Evolutionary conservation across 2,888 invertebrate genomes (phyloP), one percentile per base, ranked within the genome.

Genomic region (Sympetrum striolatum): DNA sequence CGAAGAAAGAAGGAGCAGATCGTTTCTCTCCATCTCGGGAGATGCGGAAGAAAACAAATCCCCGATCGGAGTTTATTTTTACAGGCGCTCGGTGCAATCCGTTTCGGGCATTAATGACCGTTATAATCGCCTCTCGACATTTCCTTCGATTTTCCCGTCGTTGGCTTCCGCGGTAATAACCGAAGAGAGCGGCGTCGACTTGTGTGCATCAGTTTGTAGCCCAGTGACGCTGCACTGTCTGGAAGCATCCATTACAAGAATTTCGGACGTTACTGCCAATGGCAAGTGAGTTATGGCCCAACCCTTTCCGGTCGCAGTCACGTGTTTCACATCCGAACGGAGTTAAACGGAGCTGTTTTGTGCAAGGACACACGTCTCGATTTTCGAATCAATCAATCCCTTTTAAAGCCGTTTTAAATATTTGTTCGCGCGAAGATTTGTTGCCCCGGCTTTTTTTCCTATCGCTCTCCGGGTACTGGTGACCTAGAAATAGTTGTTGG

Each of bases 201-300:
- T 35, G 39, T 80, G 80, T n/a, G n/a, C 86, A 60, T 86, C 64
- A 58, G 60, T 58, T 86, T 86, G 58, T 37, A 60, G 58, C 64
- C 35, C 37, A 64, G 60, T 86, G 60, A 86, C 86, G 86, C n/a
- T 37, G 60, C 53, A 82, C 31, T 86, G 86, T 86, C 86, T 86
- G 86, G 64, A 86, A 64, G 60, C 86, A 86, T 86, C 86, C 86
- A 86, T 86, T 86, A 86, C 86, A 86, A 86, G 86, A 86, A 86
- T 64, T 86, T 86, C 37, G 60, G 86, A 86, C 86, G 60, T 60
- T 37, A 60, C 60, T 86, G 86, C 86, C 86, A 86, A 86, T 86
- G 60, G 58, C 58, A 39, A 86, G 60, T 86, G 86, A 86, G 86
- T 86, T 86, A 86, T 86, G 86, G 39, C 86, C 60, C 73, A 25